A percentile compares a stretch with the other conserved stretches of the same genome.
phyloP scores from a whole-genome alignment of 2,888 invertebrate genomes.

The Myathropa florea region DNA sequence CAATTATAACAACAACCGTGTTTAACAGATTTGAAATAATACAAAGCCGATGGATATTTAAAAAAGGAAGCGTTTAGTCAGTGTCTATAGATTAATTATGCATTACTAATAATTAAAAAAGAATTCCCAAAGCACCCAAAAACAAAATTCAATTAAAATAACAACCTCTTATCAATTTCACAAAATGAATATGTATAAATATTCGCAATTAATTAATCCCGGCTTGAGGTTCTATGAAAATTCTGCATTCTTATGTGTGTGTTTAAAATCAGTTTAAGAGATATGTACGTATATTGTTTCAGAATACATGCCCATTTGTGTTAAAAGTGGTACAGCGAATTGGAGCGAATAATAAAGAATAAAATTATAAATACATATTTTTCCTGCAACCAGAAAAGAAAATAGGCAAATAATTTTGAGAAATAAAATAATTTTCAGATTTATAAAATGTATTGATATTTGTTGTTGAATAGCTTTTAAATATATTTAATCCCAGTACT shows the following conservation, averaged over 20 bases:
- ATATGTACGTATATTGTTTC: background rate
- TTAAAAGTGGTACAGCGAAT: background rate
- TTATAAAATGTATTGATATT: constrained; percentile 38
- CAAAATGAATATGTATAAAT: background rate
- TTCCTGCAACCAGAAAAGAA: background rate
- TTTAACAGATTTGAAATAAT: no score
- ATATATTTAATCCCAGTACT: constrained; percentile 65
- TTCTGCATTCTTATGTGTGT: background rate
- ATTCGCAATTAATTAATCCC: background rate
- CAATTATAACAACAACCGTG: no score
- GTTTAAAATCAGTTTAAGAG: background rate
- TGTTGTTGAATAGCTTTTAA: constrained; percentile 28
- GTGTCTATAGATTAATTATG: background rate
- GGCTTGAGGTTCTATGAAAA: background rate
- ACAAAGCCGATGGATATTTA: background rate
- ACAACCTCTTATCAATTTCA: background rate
- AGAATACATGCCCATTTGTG: background rate
- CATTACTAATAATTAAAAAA: background rate
- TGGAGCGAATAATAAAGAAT: background rate
- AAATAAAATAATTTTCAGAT: constrained; percentile 17
- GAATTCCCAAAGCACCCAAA: background rate
- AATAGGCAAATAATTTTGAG: constrained; percentile 9
- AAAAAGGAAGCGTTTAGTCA: background rate
- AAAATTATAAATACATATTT: background rate
- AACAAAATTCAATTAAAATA: background rate